Percentiles rank a stretch among this genome's conserved stretches.
phyloP scores from a whole-genome alignment of 2,113 vertebrate genomes.

The Fulica atra region DNA sequence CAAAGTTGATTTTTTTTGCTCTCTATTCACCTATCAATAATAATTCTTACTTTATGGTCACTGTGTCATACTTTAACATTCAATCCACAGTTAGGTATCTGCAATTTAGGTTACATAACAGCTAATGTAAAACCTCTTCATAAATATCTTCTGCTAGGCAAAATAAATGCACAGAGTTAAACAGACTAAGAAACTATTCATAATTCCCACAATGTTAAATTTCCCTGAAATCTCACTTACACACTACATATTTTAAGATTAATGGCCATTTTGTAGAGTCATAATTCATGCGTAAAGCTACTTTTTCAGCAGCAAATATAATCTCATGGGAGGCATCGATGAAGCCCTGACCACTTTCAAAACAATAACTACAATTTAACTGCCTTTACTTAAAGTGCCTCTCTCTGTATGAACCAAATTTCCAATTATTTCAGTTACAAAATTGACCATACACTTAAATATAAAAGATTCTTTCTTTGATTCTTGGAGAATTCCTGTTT shows the following conservation, averaged over 20 bases:
- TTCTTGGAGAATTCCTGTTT: background rate
- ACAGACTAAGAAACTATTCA: background rate
- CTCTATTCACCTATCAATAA: background rate
- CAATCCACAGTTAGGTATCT: background rate
- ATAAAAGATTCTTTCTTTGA: background rate
- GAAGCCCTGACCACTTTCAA: background rate
- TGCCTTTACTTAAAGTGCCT: background rate
- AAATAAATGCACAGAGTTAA: background rate
- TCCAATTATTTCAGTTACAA: background rate
- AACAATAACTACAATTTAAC: background rate
- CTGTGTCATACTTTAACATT: background rate
- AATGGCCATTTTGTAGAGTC: background rate
- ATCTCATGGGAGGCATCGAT: background rate
- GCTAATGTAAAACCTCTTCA: background rate
- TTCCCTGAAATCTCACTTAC: background rate
- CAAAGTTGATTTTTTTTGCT: background rate
- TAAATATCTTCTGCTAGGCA: background rate
- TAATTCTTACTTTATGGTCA: background rate
- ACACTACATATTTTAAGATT: background rate
- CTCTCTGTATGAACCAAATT: background rate
- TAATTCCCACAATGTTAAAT: background rate
- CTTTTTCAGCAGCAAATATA: background rate
- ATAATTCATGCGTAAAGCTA: background rate
- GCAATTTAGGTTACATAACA: rapidly evolving
- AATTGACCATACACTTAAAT: background rate